These are phyloP conservation scores for Nycticebus coucang DNA, from an alignment of 2,113 vertebrate genomes.

Conservation along the genomic window DNA sequence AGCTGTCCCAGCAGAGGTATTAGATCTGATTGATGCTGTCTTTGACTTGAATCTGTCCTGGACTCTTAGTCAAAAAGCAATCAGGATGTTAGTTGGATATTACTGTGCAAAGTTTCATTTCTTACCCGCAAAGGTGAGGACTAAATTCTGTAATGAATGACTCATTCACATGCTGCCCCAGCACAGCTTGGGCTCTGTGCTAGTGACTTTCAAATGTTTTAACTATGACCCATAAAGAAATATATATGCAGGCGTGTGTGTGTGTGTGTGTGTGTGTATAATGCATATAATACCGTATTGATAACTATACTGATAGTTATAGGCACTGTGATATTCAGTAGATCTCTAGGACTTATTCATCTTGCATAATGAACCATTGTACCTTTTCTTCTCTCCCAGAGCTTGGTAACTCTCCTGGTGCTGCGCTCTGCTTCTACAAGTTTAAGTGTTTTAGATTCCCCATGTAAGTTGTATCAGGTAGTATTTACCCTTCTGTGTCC, in stretches of 20 bases:
- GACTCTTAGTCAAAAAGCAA: background rate
- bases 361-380: background rate
- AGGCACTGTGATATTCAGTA: background rate
- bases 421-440: background rate
- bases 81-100: background rate
- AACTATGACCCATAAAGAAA: background rate
- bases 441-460: background rate
- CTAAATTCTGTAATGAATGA: background rate
- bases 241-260: background rate
- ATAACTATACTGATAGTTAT: background rate
- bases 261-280: no score
- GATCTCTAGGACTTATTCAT: background rate
- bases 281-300: no score
- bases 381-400: background rate
- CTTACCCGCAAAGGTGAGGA: background rate
- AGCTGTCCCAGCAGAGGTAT: background rate
- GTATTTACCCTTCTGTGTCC: background rate
- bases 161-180: background rate
- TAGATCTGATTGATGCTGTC: background rate
- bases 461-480: background rate
- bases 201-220: background rate
- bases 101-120: background rate
- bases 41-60: background rate
- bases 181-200: background rate
- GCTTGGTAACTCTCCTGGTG: background rate